Evolutionary conservation across 2,888 invertebrate species (phyloP), one percentile per base, ranked within the genome.

Genomic region (Eubasilissa splendida): DNA sequence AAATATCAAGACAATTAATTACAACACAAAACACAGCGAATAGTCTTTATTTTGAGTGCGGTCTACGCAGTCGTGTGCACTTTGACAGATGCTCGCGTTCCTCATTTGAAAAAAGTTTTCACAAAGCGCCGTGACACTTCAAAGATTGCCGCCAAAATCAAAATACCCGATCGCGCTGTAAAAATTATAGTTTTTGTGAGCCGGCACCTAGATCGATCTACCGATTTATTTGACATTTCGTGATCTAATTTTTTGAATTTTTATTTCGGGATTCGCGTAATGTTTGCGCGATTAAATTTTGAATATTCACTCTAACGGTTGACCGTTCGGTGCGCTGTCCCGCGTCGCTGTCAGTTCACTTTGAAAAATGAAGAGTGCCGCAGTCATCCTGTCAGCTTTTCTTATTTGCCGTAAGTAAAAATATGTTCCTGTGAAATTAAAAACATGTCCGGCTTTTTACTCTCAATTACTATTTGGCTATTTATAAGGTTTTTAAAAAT

Each of bases 301-400:
- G 74, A 9, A 42, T 33, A 14, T 42, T 74, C 22, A 14, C 22
- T 58, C 42, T 60, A 58, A 59, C 52, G 52, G n/a, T 52, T 4
- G 70, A 9, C 75, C 7, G 22, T 60, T 73, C 42, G n/a, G 50
- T 33, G 58, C 75, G 4, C 50, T 63, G 63, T 11, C 63, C n/a
- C 58, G 58, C 10, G 59, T 8, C 53, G 63, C 65, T 66, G 76
- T 65, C 76, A 76, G 54, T 76, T 65, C 33, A 52, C 11, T 22
- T 60, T 76, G 63, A 65, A 76, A 75, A 76, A 76, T 76, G 76
- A 76, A 76, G 76, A 59, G 11, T n/a, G 66, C 65, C 66, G 65
- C 60, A 22, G 31, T 76, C 22, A 22, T 22, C 33, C 22, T 76
- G 53, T 76, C 76, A n/a, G 42, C 76, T 33, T 53, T 54, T 65